phyloP scores from a whole-genome alignment of 2,113 vertebrate genomes.

The Elephas maximus region DNA sequence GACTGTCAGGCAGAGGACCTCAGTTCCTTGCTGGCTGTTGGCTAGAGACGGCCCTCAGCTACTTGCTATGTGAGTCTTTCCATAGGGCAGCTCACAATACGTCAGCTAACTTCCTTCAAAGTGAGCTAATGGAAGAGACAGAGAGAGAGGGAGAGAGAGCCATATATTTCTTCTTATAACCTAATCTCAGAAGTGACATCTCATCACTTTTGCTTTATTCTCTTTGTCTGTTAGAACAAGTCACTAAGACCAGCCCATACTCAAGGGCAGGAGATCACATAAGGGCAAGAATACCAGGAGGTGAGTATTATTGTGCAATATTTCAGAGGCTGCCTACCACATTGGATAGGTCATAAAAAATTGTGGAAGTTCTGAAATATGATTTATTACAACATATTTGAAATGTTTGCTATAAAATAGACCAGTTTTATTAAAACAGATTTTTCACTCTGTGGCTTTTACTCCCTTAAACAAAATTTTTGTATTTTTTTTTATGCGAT shows the following conservation, averaged over 20 bases:
- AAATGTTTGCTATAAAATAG: neutral
- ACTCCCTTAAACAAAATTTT: neutral
- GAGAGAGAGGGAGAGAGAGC: too few species aligned
- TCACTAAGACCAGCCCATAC: too few species aligned
- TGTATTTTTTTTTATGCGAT: neutral
- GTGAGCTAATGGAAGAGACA: neutral
- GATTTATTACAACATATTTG: neutral
- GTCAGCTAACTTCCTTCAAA: neutral
- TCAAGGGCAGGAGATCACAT: too few species aligned
- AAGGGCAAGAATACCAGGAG: too few species aligned
- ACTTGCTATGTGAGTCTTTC: neutral
- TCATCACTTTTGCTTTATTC: neutral
- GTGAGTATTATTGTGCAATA: too few species aligned
- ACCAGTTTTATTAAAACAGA: neutral
- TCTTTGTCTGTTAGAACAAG: neutral
- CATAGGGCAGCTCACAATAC: neutral
- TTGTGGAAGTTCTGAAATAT: neutral
- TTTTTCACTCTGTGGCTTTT: neutral
- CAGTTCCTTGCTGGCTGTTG: neutral
- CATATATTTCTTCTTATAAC: neutral
- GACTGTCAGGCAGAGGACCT: neutral
- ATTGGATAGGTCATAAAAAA: too few species aligned
- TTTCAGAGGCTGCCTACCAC: too few species aligned
- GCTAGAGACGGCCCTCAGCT: neutral
- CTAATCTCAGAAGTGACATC: neutral